Base-by-base conservation (phyloP, 2,113 vertebrate genomes). In the Lota lota region DNA sequence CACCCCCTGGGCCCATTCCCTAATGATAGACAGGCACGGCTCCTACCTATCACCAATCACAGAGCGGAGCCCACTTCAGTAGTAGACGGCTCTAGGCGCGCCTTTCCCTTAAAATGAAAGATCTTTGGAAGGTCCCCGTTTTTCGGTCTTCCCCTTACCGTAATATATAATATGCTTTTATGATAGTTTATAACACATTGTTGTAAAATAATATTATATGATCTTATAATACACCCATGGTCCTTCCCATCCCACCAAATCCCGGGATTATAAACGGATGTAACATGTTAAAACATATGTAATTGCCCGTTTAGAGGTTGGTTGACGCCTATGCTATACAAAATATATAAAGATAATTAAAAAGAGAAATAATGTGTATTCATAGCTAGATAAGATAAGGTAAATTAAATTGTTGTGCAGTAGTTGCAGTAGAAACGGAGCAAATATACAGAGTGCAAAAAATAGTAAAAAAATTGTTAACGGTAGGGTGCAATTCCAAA, bases 21-120 rank as follows among this genome's bases (percentile, higher is more conserved):
- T 1, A 0, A 22, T 0, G 80, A 87, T 19, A 56, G 85, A 78
- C 80, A 78, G 63, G 19, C 1, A 58, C 16, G 1, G 33, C 63
- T 64, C 47, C 18, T 68, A 87, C 72, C 85, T 82, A 62, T 67
- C 67, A 67, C 81, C 81, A 88, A 90, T 83, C 73, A 66, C 6
- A 66, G 40, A 51, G 21, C 22, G 75, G 68, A 51, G 47, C 80
- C 71, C 79, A 24, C 21, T 24, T 33, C 28, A 33, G 7, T 47
- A 47, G 40, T 12, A 10, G 2, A 47, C 6, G 12, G 7, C 40
- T 10, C 8, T 47, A 47, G 40, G 10, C 40, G 12, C 40, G 40
- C 12, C 40, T 47, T 47, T 8, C 40, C 12, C 10, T 10, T 47
- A 47, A 47, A 14, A 2, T 53, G 16, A 4, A 53, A 3, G 51